These are phyloP conservation scores for Steromphala cineraria DNA, from an alignment of 2,888 invertebrate genomes.

Conservation along the genomic window DNA sequence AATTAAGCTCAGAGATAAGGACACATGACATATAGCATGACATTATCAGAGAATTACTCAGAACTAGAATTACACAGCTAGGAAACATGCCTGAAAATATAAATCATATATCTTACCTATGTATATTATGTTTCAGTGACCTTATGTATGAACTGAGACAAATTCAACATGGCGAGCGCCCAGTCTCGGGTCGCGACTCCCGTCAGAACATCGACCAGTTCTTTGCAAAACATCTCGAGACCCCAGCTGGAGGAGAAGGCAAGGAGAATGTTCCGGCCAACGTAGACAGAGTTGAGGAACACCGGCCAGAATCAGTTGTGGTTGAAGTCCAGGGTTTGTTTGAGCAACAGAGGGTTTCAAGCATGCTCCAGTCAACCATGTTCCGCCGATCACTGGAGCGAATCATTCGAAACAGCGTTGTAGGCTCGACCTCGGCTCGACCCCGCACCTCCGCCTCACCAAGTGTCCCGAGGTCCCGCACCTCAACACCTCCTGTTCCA, in stretches of 20 bases:
- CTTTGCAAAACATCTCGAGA: slow-evolving; percentile 53
- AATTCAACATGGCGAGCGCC: slow-evolving; percentile 66
- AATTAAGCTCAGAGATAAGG: no score
- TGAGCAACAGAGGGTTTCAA: slow-evolving; percentile 71
- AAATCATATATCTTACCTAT: no score
- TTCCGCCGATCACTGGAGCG: slow-evolving; percentile 70
- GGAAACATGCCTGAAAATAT: no score
- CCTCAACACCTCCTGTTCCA: neutral
- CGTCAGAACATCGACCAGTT: slow-evolving; percentile 63
- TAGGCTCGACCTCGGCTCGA: slow-evolving; percentile 24
- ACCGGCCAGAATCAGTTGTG: slow-evolving; percentile 68
- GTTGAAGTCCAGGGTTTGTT: slow-evolving; percentile 72
- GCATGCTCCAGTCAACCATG: slow-evolving; percentile 59
- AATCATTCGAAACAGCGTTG: slow-evolving; percentile 64
- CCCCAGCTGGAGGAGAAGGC: slow-evolving; percentile 35
- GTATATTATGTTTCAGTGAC: slow-evolving; percentile 64
- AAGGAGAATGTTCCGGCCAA: slow-evolving; percentile 62
- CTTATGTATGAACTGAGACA: slow-evolving; percentile 69
- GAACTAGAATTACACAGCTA: no score
- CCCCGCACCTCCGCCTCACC: neutral
- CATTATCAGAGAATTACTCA: no score
- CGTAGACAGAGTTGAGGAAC: slow-evolving; percentile 62
- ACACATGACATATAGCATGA: no score
- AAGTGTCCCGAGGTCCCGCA: neutral
- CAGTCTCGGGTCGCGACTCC: slow-evolving; percentile 68